These are phyloP conservation scores for Garrulus glandarius DNA, from an alignment of 2,797 vertebrate genomes.

Conservation along the genomic window DNA sequence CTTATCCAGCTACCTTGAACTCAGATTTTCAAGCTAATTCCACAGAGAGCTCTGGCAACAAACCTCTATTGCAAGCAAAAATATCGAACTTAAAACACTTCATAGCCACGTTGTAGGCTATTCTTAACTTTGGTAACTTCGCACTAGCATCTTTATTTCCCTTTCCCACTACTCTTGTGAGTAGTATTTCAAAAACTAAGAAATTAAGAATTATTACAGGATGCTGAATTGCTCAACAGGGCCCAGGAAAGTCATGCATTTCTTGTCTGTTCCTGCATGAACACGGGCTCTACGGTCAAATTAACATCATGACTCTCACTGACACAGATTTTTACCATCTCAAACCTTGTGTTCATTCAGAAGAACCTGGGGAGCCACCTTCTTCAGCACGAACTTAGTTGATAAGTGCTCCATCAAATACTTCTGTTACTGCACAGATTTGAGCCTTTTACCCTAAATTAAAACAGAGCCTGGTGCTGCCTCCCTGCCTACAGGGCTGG, in stretches of 20 bases:
- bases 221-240: background rate
- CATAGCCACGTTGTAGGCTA: background rate
- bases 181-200: background rate
- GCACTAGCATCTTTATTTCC: background rate
- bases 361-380: background rate
- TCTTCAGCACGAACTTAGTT: background rate
- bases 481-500: background rate
- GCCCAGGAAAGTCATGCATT: background rate
- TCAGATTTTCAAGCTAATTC: background rate
- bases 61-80: slow-evolving; percentile 1
- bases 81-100: background rate
- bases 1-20: background rate
- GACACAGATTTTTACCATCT: background rate
- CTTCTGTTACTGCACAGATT: background rate
- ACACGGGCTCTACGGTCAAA: background rate
- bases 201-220: background rate
- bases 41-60: background rate
- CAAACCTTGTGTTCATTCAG: background rate
- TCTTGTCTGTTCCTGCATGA: background rate
- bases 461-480: background rate
- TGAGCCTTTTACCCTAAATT: background rate
- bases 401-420: background rate
- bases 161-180: background rate
- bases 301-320: background rate
- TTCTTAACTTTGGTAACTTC: background rate